Base-by-base conservation (phyloP, 2,113 vertebrate genomes). In the Pipra filicauda region DNA sequence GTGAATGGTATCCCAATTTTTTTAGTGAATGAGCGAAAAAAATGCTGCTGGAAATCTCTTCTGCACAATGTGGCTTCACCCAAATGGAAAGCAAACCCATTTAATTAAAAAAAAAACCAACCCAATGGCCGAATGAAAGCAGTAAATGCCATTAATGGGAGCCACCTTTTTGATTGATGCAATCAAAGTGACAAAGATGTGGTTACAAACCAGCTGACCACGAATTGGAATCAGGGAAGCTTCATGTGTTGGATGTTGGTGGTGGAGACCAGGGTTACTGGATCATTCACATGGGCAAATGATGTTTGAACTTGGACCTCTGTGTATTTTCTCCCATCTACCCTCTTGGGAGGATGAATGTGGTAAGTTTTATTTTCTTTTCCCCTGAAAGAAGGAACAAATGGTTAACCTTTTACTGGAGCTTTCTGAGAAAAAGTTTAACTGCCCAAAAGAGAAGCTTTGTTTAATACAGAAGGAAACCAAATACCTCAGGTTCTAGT, bases 261-360 rank as follows among this genome's bases (percentile, higher is more conserved):
- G 23, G n/a, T 64, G 62, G 30, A 49, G 15, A 21, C 52, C 11
- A 15, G 16, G 24, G 55, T 9, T n/a, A 27, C 23, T 28, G 26
- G 12, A 13, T 77, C 12, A 2, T 39, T 65, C 15, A 0, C 0
- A 0, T 8, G 6, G 21, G 12, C 57, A 35, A 41, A 48, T 23
- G 39, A 12, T 1, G 2, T 57, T 66, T 44, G 31, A 64, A 15
- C 15, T 22, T 48, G 10, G 21, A 30, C 12, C 24, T 61, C 37
- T 0, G 1, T 35, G 72, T 59, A 6, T 74, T 35, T 88, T 73
- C 46, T 69, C 12, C 27, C 9, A 11, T 48, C 10, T 0, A 0
- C 39, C 39, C 17, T 69, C 58, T 76, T 76, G 39, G 19, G 41
- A 72, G 4, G 24, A 43, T 57, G 81, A 51, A 21, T 4, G 9